Base-by-base conservation (phyloP, 2,888 invertebrate genomes). In the Perizoma flavofasciatum region DNA sequence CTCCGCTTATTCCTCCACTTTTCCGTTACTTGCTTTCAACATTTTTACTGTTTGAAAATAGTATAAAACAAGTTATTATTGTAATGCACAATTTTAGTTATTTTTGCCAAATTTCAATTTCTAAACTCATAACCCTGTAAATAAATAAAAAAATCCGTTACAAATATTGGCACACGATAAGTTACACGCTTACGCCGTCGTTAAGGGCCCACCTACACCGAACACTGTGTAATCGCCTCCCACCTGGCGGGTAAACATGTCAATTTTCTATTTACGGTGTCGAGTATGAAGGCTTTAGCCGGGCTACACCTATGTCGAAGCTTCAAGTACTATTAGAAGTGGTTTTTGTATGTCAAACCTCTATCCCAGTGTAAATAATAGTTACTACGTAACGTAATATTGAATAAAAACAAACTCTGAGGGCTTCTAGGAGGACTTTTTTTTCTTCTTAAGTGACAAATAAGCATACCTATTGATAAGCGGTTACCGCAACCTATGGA, bases 181-280 rank as follows among this genome's bases (percentile, higher is more conserved):
- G 49, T 59, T 51, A 22, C 22, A 22, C 22, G 22, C 49, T 37
- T 34, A 34, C 11, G 49, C 62, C 60, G 63, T 75, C 72, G 73
- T 75, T 73, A 77, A 64, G 71, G 70, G 67, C 63, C 63, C 72
- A 49, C 75, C 72, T 67, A 70, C 61, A 58, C 73, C 72, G 71
- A 41, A 69, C 61, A 59, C 73, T 71, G 71, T 45, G 68, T 74
- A 72, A 75, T 77, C 71, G 75, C 68, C 70, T 72, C 73, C 66
- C 68, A 76, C 77, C 77, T 76, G 69, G 55, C 63, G 69, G 63
- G 73, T 72, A 80, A 79, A 81, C 78, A 80, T 71, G 74, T 75
- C 78, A 71, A 72, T 70, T 65, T 68, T 62, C 67, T 73, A 70
- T 73, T 74, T 71, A 73, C 67, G 70, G 55, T 65, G 64, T 62